Conservation (phyloP, 2,888 invertebrate species). For the Rhagonycha lutea region DNA sequence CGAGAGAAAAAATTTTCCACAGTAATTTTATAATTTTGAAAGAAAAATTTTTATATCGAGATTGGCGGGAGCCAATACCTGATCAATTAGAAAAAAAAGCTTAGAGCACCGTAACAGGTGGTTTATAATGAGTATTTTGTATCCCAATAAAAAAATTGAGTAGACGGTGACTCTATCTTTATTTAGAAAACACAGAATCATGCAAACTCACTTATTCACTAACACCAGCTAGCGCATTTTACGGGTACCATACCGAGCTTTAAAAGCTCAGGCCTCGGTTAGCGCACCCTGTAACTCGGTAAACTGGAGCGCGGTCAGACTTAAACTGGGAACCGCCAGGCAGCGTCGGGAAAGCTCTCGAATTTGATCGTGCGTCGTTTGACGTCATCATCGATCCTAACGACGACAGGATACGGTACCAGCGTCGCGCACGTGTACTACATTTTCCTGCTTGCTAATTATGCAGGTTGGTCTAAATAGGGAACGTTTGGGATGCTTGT, state of each 20-base stretch:
- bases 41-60: not conserved
- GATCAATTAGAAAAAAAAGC: not conserved
- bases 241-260: conserved; percentile 36
- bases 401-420: conserved; percentile 27
- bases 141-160: conserved; percentile 18
- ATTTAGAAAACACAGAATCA: conserved; percentile 28
- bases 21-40: not conserved
- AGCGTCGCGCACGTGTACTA: conserved; percentile 21
- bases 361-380: conserved; percentile 30
- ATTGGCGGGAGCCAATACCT: not conserved
- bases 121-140: conserved; percentile 25
- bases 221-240: conserved; percentile 44
- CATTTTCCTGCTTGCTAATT: conserved; percentile 7
- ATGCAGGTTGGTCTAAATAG: conserved; percentile 12
- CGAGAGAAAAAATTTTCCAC: no score
- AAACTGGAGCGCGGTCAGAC: conserved; percentile 39
- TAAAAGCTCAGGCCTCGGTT: conserved; percentile 26
- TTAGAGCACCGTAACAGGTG: conserved; percentile 34
- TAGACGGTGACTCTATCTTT: conserved; percentile 17
- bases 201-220: conserved; percentile 34
- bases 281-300: conserved; percentile 45
- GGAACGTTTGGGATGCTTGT: not conserved
- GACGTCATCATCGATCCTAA: conserved; percentile 36
- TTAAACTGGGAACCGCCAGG: conserved; percentile 49
- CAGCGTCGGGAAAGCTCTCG: conserved; percentile 43